Conservation (phyloP, 2,888 invertebrate genomes). For the Conistra vaccinii region DNA sequence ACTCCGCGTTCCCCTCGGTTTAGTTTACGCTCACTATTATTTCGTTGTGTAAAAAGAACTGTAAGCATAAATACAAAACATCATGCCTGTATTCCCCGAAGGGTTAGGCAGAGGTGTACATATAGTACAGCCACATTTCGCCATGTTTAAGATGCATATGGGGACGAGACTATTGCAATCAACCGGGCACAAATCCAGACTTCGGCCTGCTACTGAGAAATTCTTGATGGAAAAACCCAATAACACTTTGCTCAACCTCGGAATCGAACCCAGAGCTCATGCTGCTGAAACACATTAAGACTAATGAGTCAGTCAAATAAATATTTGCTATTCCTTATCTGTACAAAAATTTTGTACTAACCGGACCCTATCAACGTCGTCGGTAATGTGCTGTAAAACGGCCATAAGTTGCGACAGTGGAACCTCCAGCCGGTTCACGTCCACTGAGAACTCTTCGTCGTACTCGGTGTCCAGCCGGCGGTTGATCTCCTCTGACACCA, state of each 20-base stretch:
- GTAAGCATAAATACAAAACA: too few species aligned
- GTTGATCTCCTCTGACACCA: constrained; percentile 84
- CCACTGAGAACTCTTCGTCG: constrained; percentile 69
- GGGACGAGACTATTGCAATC: not conserved
- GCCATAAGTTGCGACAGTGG: constrained; percentile 81
- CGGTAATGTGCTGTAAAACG: constrained; percentile 80
- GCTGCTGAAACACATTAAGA: not conserved
- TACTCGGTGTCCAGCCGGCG: constrained; percentile 77
- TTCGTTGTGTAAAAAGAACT: too few species aligned
- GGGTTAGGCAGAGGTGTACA: not conserved
- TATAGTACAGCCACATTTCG: too few species aligned
- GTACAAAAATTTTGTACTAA: constrained; percentile 65
- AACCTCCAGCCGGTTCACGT: constrained; percentile 78
- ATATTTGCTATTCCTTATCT: not conserved
- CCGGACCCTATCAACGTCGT: constrained; percentile 82
- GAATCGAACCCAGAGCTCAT: not conserved
- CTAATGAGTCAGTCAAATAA: not conserved
- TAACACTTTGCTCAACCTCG: not conserved
- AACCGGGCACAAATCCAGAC: not conserved
- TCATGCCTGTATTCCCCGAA: too few species aligned
- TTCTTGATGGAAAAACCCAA: not conserved
- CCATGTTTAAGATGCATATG: too few species aligned
- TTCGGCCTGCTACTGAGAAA: not conserved
- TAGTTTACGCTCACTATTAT: too few species aligned
- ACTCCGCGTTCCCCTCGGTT: too few species aligned